A percentile compares a stretch with the other conserved stretches of the same genome.
These are phyloP conservation scores for Rachycentron canadum DNA, from an alignment of 2,797 vertebrate genomes.

Conservation along the genomic window DNA sequence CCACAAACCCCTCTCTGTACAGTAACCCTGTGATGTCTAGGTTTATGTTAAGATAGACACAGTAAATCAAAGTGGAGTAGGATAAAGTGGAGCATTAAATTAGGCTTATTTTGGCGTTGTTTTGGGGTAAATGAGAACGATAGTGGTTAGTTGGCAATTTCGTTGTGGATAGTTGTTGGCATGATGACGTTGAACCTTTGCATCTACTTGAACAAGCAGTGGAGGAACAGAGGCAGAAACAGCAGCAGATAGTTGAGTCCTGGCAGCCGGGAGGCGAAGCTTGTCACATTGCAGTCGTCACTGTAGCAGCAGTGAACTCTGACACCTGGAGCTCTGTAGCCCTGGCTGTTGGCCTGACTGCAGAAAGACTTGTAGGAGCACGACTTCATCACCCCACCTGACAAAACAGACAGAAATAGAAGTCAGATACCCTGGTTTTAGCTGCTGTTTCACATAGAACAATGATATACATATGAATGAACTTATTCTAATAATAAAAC, in stretches of 20 bases:
- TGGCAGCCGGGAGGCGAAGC: constrained; percentile 70
- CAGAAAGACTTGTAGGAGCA: constrained; percentile 94
- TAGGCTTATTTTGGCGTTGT: constrained; percentile 56
- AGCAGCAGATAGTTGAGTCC: constrained; percentile 73
- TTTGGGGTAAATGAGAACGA: constrained; percentile 4
- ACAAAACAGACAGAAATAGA: constrained; percentile 44
- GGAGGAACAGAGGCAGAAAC: constrained; percentile 72
- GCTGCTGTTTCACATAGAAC: neutral
- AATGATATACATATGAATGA: neutral
- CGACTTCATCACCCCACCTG: constrained; percentile 93
- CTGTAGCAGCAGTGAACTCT: constrained; percentile 92
- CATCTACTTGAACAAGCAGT: constrained; percentile 61
- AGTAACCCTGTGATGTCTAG: neutral
- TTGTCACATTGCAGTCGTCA: constrained; percentile 88
- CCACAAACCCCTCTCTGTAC: constrained; percentile 2
- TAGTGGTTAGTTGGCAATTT: constrained; percentile 4
- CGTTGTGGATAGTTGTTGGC: constrained; percentile 25
- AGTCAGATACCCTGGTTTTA: constrained; percentile 23
- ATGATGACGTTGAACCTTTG: neutral
- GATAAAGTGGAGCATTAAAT: constrained; percentile 6
- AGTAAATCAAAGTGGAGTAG: constrained; percentile 12
- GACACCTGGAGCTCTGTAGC: constrained; percentile 87
- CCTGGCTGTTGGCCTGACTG: constrained; percentile 89
- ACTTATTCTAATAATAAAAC: neutral
- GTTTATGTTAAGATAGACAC: neutral